phyloP scores from a whole-genome alignment of 2,888 invertebrate genomes.

The Augiades crinisus region DNA sequence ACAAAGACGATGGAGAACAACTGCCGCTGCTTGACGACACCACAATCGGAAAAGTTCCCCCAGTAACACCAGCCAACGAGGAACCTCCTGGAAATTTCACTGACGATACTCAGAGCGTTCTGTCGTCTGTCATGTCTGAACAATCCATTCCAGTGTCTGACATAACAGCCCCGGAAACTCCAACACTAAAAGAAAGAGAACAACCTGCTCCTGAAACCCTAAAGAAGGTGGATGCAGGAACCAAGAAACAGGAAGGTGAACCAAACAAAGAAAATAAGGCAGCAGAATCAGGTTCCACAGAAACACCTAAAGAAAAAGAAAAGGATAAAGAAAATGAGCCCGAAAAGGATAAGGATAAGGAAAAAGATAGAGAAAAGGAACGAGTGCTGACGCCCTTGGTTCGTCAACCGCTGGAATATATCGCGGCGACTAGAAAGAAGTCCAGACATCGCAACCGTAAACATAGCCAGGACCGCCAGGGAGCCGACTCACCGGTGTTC shows the following conservation, averaged over 20 bases:
- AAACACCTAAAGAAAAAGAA: constrained; percentile 49
- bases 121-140: constrained; percentile 89
- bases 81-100: constrained; percentile 83
- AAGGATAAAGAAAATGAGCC: constrained; percentile 45
- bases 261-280: constrained; percentile 62
- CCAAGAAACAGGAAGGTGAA: constrained; percentile 44
- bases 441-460: constrained; percentile 84
- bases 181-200: constrained; percentile 77
- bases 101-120: constrained; percentile 88
- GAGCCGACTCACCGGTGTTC: constrained; percentile 86
- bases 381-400: constrained; percentile 84
- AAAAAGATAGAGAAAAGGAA: constrained; percentile 65
- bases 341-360: constrained; percentile 45
- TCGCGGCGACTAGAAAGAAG: constrained; percentile 87
- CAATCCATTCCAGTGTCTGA: constrained; percentile 86
- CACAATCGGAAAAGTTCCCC: constrained; percentile 82
- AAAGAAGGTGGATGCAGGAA: too few species aligned
- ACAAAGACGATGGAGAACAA: constrained; percentile 90
- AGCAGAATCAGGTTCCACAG: constrained; percentile 48
- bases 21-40: constrained; percentile 86
- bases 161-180: constrained; percentile 79
- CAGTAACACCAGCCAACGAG: constrained; percentile 85
- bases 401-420: constrained; percentile 88
- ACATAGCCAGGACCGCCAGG: constrained; percentile 82
- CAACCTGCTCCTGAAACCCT: constrained; percentile 43